Percentiles rank a stretch among this genome's conserved stretches.
Evolutionary conservation across 2,113 vertebrate genomes (phyloP).

Genomic region (Polypterus bichir): DNA sequence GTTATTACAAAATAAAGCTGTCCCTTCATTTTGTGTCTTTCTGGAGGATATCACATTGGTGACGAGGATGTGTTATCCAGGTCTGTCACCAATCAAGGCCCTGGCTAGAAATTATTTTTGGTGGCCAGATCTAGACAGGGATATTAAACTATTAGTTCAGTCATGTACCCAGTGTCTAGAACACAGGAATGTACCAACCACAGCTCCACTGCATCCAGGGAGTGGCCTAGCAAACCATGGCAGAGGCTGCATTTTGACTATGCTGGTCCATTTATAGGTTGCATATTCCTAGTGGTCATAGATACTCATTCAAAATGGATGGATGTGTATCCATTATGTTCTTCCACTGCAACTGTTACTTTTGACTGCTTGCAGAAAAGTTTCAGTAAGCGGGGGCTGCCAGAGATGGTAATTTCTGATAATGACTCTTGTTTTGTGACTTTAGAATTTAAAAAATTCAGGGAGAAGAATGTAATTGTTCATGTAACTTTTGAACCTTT

Average conservation of each 20-base stretch:
- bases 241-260: background rate
- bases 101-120: too few relatives aligned
- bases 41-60: too few relatives aligned
- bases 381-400: background rate
- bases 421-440: constrained; percentile 3
- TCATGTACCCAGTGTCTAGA: background rate
- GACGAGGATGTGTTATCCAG: too few relatives aligned
- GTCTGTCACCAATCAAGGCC: too few relatives aligned
- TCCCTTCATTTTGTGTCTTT: too few relatives aligned
- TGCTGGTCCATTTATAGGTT: background rate
- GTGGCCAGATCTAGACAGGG: too few relatives aligned
- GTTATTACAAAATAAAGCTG: too few relatives aligned
- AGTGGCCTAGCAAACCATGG: background rate
- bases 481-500: background rate
- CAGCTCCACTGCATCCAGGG: background rate
- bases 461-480: constrained; percentile 5
- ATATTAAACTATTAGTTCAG: too few relatives aligned
- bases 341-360: background rate
- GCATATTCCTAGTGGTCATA: background rate
- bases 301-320: constrained; percentile 4
- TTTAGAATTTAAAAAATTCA: constrained; percentile 5
- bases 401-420: background rate
- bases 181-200: background rate
- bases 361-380: background rate
- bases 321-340: background rate